A percentile compares a stretch with the other conserved stretches of the same genome.
Evolutionary conservation across 2,797 vertebrate species (phyloP).

Genomic region (Heteromormyrus szaboi): DNA sequence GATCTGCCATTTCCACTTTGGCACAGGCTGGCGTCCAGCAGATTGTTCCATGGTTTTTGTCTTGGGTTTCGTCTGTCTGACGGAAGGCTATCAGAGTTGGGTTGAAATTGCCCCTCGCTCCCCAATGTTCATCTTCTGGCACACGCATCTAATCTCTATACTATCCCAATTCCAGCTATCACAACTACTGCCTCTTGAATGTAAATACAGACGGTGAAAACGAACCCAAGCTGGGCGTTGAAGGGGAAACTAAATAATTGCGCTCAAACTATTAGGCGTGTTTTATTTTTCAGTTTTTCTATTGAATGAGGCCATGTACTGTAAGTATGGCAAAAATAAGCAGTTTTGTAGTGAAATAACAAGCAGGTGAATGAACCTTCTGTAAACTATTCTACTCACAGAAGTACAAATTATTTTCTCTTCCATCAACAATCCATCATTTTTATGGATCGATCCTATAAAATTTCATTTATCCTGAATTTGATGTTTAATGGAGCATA

Average conservation of each 20-base stretch:
- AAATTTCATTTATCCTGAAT: not conserved
- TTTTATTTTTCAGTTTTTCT: conserved; percentile 31
- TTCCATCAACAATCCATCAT: not conserved
- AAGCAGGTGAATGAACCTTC: not conserved
- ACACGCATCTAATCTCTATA: conserved; percentile 31
- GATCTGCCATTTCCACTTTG: not conserved
- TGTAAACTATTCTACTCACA: not conserved
- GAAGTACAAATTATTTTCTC: not conserved
- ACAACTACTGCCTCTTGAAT: conserved; percentile 43
- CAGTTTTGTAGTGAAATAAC: not conserved
- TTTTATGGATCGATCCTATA: not conserved
- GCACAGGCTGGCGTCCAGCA: not conserved
- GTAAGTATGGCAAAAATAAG: not conserved
- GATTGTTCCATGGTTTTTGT: not conserved
- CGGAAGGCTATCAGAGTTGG: not conserved
- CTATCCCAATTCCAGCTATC: conserved; percentile 37
- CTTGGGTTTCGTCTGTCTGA: not conserved
- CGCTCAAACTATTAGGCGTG: conserved; percentile 12
- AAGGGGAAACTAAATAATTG: conserved; percentile 39
- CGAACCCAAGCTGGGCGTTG: conserved; percentile 35
- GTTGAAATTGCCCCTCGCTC: conserved; percentile 35
- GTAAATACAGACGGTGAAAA: conserved; percentile 51
- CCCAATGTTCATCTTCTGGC: not conserved
- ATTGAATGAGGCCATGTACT: conserved; percentile 26
- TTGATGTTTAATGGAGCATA: not conserved